Evolutionary conservation across 2,113 vertebrate genomes (phyloP).

Genomic region (Neolamprologus caudopunctatus): DNA sequence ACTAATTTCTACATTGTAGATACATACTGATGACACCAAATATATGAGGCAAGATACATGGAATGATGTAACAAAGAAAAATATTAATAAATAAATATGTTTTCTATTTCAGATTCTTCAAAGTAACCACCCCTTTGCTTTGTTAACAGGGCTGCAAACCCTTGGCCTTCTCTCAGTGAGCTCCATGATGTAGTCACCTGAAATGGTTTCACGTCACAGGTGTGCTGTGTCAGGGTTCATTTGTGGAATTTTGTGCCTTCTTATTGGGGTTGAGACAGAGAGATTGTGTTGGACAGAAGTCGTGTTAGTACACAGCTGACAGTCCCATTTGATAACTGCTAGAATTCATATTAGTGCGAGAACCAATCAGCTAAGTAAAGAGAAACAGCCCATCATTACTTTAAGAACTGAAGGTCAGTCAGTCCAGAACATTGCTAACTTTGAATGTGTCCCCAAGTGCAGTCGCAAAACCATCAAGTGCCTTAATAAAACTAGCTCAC

Average conservation of each 20-base stretch:
- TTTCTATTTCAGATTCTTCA: not conserved
- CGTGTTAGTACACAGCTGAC: rapidly evolving
- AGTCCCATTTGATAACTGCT: not conserved
- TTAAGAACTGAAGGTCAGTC: not conserved
- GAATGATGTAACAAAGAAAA: not conserved
- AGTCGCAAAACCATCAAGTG: not conserved
- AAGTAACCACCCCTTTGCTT: not conserved
- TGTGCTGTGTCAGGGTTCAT: not conserved
- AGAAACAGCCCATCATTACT: not conserved
- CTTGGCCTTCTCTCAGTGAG: not conserved
- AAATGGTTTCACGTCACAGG: not conserved
- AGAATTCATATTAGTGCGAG: not conserved
- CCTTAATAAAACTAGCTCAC: not conserved
- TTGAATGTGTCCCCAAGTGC: not conserved
- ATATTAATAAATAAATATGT: not conserved
- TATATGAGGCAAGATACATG: not conserved
- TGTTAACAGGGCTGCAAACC: not conserved
- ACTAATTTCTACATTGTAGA: not conserved
- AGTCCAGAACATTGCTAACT: rapidly evolving
- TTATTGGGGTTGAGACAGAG: not conserved
- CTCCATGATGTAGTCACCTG: not conserved
- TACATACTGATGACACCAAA: not conserved
- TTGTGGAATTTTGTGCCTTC: not conserved
- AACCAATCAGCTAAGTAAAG: not conserved
- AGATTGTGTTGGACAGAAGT: not conserved